Percentiles rank a stretch among this genome's conserved stretches.
These are phyloP conservation scores for Actinemys pallida DNA, from an alignment of 2,113 vertebrate genomes.

Conservation along the genomic window DNA sequence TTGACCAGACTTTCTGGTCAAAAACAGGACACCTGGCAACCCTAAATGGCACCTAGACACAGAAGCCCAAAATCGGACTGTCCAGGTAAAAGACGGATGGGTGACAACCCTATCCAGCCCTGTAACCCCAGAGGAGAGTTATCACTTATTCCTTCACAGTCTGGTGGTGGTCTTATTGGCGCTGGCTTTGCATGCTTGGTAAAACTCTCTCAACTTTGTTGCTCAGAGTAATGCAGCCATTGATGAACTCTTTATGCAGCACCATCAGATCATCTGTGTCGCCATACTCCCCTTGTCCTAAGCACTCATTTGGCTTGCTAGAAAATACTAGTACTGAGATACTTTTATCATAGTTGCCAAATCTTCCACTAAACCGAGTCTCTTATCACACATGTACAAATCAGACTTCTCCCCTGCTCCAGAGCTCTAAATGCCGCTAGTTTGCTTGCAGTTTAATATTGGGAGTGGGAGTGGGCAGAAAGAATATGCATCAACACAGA, in stretches of 20 bases:
- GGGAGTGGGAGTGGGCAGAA: neutral
- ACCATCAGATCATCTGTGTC: neutral
- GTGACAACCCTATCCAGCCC: too few relatives aligned
- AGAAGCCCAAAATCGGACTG: too few relatives aligned
- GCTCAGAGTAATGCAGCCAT: conserved; percentile 50
- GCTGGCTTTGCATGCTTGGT: neutral
- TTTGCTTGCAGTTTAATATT: neutral
- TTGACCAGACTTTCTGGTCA: too few relatives aligned
- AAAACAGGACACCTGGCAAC: too few relatives aligned
- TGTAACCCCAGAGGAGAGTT: too few relatives aligned
- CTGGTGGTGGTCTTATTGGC: conserved; percentile 41
- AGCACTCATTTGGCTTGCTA: conserved; percentile 48
- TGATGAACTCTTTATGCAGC: conserved; percentile 12
- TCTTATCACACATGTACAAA: neutral
- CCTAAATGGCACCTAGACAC: too few relatives aligned
- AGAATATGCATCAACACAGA: neutral
- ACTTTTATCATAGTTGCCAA: conserved; percentile 29
- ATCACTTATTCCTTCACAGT: neutral
- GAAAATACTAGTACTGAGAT: conserved; percentile 52
- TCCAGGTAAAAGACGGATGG: too few relatives aligned
- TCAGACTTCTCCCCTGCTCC: neutral
- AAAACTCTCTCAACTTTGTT: conserved; percentile 44
- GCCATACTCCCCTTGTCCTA: conserved; percentile 12
- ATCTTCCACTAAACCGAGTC: neutral
- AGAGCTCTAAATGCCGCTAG: neutral